Base-by-base conservation (phyloP, 2,113 vertebrate genomes). In the Tragelaphus strepsiceros region DNA sequence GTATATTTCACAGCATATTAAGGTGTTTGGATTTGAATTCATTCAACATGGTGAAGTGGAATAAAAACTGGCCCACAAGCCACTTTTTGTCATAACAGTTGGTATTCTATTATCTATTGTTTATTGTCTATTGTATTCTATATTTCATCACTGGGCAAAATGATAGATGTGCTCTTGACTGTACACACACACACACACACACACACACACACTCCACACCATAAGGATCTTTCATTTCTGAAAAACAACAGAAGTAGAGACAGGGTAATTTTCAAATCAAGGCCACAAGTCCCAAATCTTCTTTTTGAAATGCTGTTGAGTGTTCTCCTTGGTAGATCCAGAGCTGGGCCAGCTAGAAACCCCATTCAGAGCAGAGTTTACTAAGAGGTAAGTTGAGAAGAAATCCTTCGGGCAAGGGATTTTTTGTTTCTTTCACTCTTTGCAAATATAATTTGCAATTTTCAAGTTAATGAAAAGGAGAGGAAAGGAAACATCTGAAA, bases 381-480 rank as follows among this genome's bases (percentile, higher is more conserved):
- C 21, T 49, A 74, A 93, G 26, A 35, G 3, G 2, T 56, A 16
- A 83, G 51, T 56, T 56, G 62, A 90, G 26, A 91, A 96, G 85
- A 90, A 92, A 62, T 51, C 46, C 62, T 71, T 74, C 56, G 43
- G 19, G 54, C 30, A 19, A 85, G 12, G 54, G 11, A 59, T 54
- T 32, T 28, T 90, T 49, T 80, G 62, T 77, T 81, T 51, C 35
- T 78, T 46, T 12, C 24, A 15, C n/a, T 80, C 39, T 92, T 77
- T 15, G 21, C 61, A 89, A 90, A 87, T 67, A 67, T 26, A 49
- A 87, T 80, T 67, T 53, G 49, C 24, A 92, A 14, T 86, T 92
- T 94, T 59, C 78, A 97, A 87, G 26, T 71, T 94, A 94, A 87
- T 64, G 21, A 96, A 92, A 95, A 95, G 21, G 61, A 26, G 9